Evolutionary conservation across 2,113 vertebrate species (phyloP).

Genomic region (Vicugna pacos): DNA sequence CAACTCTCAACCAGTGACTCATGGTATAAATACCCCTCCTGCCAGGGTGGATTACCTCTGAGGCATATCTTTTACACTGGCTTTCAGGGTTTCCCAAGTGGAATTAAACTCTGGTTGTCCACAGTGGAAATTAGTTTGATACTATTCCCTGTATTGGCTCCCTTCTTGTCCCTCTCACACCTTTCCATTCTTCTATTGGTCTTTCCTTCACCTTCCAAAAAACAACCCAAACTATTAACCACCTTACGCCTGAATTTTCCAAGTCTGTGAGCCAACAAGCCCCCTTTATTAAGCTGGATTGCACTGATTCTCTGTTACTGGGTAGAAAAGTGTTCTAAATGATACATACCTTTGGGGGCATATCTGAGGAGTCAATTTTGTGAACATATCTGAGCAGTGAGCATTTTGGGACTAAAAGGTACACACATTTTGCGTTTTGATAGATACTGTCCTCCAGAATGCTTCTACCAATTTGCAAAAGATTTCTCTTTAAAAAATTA

Average conservation of each 20-base stretch:
- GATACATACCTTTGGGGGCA: background rate
- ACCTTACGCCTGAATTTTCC: background rate
- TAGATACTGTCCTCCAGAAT: background rate
- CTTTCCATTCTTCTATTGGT: background rate
- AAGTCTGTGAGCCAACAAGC: background rate
- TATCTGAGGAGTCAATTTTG: background rate
- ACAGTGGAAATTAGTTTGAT: background rate
- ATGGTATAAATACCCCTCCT: background rate
- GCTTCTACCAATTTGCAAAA: background rate
- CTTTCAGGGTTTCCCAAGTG: background rate
- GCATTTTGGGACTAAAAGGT: background rate
- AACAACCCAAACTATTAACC: background rate
- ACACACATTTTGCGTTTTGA: background rate
- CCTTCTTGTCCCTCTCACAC: background rate
- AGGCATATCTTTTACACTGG: background rate
- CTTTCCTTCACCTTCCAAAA: background rate
- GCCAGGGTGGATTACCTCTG: background rate
- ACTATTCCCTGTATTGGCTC: background rate
- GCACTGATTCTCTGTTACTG: constrained; percentile 35
- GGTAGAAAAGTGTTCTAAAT: background rate
- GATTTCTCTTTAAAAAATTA: constrained; percentile 30
- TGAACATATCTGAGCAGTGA: background rate
- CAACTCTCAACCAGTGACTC: background rate
- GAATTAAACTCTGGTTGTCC: background rate
- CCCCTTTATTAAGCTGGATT: background rate